phyloP scores from a whole-genome alignment of 1,140 invertebrate species.

The Meloidogyne floridensis region DNA sequence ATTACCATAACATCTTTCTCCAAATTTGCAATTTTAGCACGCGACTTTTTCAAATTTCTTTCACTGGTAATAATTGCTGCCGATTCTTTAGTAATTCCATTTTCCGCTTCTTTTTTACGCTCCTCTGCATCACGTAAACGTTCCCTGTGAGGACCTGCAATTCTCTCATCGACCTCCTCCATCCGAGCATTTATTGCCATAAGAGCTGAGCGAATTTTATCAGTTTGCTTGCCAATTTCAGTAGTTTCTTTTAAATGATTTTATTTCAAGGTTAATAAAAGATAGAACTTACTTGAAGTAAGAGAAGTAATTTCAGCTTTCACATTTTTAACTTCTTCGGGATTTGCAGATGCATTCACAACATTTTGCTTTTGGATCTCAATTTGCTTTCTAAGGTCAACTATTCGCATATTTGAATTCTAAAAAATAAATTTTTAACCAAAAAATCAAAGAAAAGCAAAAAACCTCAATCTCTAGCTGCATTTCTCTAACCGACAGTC shows the following conservation, averaged over 20 bases:
- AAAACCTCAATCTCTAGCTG: constrained; percentile 27
- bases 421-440: not conserved
- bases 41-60: constrained; percentile 64
- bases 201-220: constrained; percentile 72
- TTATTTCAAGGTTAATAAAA: not conserved
- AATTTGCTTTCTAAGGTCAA: constrained; percentile 17
- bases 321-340: constrained; percentile 14
- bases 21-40: constrained; percentile 69
- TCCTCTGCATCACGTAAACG: constrained; percentile 74
- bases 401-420: constrained; percentile 6
- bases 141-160: constrained; percentile 76
- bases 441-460: not conserved
- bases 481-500: not conserved
- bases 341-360: constrained; percentile 28
- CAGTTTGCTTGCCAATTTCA: constrained; percentile 72
- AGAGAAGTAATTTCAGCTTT: constrained; percentile 15
- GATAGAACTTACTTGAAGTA: constrained; percentile 22
- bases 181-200: constrained; percentile 76
- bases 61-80: constrained; percentile 82
- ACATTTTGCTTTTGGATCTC: constrained; percentile 28
- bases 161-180: constrained; percentile 75
- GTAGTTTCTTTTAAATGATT: constrained; percentile 69
- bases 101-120: constrained; percentile 75
- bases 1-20: constrained; percentile 69
- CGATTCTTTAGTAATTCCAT: constrained; percentile 76